Evolutionary conservation across 2,888 invertebrate species (phyloP).

Genomic region (Creontiades dilutus): DNA sequence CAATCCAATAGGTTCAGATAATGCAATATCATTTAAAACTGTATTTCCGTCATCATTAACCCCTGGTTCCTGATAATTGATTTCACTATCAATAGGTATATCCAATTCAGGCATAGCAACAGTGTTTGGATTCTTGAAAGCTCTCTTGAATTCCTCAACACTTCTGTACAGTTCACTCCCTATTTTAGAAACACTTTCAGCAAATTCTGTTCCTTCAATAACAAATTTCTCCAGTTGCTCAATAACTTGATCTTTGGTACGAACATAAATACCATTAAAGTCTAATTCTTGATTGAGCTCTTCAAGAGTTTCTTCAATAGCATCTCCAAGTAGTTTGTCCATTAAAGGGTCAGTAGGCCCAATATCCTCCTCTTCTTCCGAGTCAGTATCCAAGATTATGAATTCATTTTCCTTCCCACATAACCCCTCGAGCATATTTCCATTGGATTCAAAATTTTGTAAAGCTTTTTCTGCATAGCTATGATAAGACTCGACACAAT

Average conservation of each 20-base stretch:
- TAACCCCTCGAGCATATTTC: constrained; percentile 46
- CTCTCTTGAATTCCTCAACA: constrained; percentile 18
- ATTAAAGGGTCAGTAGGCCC: not conserved
- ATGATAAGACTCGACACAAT: constrained; percentile 21
- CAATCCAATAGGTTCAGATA: constrained; percentile 76
- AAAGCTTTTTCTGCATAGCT: constrained; percentile 1
- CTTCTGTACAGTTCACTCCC: not conserved
- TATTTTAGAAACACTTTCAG: not conserved
- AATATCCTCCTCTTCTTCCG: constrained; percentile 44
- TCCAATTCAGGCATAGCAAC: not conserved
- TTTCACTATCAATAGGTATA: not conserved
- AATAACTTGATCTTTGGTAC: not conserved
- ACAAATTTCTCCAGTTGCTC: constrained; percentile 15
- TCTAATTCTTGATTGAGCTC: constrained; percentile 9
- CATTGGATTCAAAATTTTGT: constrained; percentile 30
- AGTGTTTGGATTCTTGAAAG: constrained; percentile 7
- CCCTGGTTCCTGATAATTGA: too few species aligned
- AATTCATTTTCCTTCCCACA: constrained; percentile 33
- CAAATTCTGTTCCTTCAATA: not conserved
- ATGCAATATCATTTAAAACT: not conserved
- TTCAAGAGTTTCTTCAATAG: constrained; percentile 17
- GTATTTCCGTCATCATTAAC: not conserved
- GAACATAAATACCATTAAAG: not conserved
- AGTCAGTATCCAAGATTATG: constrained; percentile 52
- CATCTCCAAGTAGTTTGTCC: constrained; percentile 15